A percentile compares a stretch with the other conserved stretches of the same genome.
Conservation (phyloP, 2,888 invertebrate genomes). For the Tyria jacobaeae region DNA sequence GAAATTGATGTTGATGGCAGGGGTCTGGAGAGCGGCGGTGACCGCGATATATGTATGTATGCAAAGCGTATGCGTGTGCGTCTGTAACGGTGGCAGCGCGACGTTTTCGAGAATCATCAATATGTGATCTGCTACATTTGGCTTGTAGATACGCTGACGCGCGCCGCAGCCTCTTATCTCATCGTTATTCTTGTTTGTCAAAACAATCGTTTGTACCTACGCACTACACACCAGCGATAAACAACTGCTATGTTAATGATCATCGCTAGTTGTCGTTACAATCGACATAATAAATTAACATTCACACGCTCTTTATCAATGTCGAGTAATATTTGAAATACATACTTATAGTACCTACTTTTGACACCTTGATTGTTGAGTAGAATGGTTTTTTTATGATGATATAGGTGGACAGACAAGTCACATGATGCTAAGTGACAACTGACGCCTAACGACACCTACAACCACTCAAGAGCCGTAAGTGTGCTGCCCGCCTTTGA, state of each 20-base stretch:
- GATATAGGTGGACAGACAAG: too few relatives aligned
- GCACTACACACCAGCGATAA: slow-evolving; percentile 16
- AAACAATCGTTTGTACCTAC: slow-evolving; percentile 29
- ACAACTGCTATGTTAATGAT: slow-evolving; percentile 3
- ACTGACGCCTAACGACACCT: too few relatives aligned
- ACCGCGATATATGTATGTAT: slow-evolving; percentile 44
- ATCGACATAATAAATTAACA: not conserved
- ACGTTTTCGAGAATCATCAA: slow-evolving; percentile 70
- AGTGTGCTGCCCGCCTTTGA: too few relatives aligned
- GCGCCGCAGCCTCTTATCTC: slow-evolving; percentile 34
- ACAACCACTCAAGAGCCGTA: too few relatives aligned
- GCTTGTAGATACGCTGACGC: slow-evolving; percentile 64
- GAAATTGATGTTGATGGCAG: too few relatives aligned
- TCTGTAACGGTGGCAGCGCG: slow-evolving; percentile 35
- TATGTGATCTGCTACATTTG: slow-evolving; percentile 70
- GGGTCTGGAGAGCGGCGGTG: too few relatives aligned
- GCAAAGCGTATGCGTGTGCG: slow-evolving; percentile 45
- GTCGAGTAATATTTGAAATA: not conserved
- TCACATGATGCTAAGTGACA: too few relatives aligned
- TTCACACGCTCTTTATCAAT: too few relatives aligned
- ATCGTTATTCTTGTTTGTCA: slow-evolving; percentile 58
- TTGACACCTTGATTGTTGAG: too few relatives aligned
- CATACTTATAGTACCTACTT: too few relatives aligned
- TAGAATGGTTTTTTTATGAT: too few relatives aligned
- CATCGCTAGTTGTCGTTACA: not conserved